Evolutionary conservation across 1,140 invertebrate genomes (phyloP).

Genomic region (Drosophila gunungcola): DNA sequence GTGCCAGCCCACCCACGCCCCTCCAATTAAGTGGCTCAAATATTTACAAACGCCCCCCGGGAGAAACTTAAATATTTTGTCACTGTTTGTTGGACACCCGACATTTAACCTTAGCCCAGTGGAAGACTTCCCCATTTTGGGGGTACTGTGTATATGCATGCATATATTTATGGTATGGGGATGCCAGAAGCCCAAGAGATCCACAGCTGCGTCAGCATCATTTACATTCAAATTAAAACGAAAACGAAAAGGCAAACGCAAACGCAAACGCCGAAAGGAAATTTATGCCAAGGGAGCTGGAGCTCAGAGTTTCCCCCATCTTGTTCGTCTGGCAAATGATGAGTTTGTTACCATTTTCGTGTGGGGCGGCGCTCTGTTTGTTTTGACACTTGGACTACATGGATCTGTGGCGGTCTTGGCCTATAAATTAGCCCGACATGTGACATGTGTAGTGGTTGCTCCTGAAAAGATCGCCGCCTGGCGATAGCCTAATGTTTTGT

Average conservation of each 20-base stretch:
- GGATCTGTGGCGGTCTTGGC: constrained; percentile 65
- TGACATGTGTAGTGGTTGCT: constrained; percentile 61
- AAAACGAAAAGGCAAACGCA: constrained; percentile 29
- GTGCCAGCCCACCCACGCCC: constrained; percentile 37
- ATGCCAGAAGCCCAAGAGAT: constrained; percentile 14
- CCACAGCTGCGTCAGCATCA: constrained; percentile 72
- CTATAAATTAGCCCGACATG: constrained; percentile 75
- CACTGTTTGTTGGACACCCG: constrained; percentile 74
- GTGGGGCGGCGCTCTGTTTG: constrained; percentile 59
- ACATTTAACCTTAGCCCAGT: constrained; percentile 71
- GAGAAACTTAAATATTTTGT: constrained; percentile 81
- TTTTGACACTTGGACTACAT: constrained; percentile 75
- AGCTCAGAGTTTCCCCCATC: constrained; percentile 1
- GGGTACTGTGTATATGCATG: too few species aligned
- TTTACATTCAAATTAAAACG: constrained; percentile 83
- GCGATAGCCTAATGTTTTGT: constrained; percentile 77
- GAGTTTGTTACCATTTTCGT: constrained; percentile 51
- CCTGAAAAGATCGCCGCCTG: constrained; percentile 56
- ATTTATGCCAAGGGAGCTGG: constrained; percentile 72
- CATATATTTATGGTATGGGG: neutral
- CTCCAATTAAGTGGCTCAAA: constrained; percentile 79
- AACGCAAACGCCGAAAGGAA: constrained; percentile 61
- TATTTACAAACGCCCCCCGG: constrained; percentile 74
- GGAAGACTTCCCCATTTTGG: constrained; percentile 12
- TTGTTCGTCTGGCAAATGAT: constrained; percentile 43